These are phyloP conservation scores for Melikaiella ostensackeni DNA, from an alignment of 2,888 invertebrate genomes.

Conservation along the genomic window DNA sequence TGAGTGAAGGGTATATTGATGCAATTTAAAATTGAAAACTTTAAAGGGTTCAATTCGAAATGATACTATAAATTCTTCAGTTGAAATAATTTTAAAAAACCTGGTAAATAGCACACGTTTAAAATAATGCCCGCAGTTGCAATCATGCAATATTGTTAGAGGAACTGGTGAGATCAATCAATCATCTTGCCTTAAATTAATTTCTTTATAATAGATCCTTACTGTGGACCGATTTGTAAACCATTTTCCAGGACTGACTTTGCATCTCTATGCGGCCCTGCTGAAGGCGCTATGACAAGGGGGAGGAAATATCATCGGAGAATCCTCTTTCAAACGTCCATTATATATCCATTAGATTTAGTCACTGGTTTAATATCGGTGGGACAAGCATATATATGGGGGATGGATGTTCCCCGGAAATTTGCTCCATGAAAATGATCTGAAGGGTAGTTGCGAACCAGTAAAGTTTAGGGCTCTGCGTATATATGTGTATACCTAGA, in stretches of 20 bases:
- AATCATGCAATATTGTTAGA: too few relatives aligned
- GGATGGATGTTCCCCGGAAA: conserved; percentile 26
- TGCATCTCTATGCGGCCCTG: background rate
- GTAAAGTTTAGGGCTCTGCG: background rate
- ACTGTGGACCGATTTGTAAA: background rate
- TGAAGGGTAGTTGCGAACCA: conserved; percentile 17
- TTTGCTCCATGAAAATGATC: conserved; percentile 34
- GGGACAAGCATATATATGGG: conserved; percentile 25
- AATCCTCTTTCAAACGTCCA: conserved; percentile 24
- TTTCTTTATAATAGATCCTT: too few relatives aligned
- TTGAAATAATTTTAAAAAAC: too few relatives aligned
- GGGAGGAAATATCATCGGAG: conserved; percentile 2
- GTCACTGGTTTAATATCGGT: conserved; percentile 33
- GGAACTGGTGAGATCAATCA: too few relatives aligned
- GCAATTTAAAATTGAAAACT: too few relatives aligned
- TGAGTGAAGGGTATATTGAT: too few relatives aligned
- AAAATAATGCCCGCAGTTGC: too few relatives aligned
- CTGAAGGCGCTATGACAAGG: background rate
- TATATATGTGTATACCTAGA: background rate
- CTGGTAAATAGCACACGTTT: too few relatives aligned
- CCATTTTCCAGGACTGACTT: background rate
- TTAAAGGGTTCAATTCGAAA: too few relatives aligned
- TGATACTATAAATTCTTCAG: too few relatives aligned
- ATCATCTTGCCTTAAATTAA: too few relatives aligned
- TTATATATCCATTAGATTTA: conserved; percentile 38